These are phyloP conservation scores for Axea sp. DNA, from an alignment of 2,888 invertebrate genomes.

Conservation along the genomic window DNA sequence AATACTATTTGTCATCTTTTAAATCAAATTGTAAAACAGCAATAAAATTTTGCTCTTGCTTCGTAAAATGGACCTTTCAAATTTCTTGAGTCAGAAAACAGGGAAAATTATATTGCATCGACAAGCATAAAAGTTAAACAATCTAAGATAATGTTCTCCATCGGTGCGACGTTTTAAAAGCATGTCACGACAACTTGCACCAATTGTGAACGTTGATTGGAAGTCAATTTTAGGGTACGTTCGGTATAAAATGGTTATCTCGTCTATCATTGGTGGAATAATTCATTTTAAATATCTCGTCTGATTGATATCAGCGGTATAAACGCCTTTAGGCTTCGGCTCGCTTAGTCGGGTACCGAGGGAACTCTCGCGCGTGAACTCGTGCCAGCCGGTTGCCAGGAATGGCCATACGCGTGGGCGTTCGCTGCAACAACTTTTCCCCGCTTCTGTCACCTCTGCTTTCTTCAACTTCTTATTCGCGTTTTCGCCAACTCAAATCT, in stretches of 20 bases:
- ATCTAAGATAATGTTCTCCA: too few species aligned
- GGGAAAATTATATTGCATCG: too few species aligned
- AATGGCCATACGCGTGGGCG: conserved; percentile 53
- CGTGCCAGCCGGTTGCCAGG: conserved; percentile 35
- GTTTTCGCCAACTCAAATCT: conserved; percentile 4
- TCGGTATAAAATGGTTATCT: too few species aligned
- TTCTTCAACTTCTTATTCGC: conserved; percentile 25
- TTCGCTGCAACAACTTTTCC: conserved; percentile 42
- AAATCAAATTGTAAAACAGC: too few species aligned
- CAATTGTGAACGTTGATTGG: conserved; percentile 4
- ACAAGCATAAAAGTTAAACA: too few species aligned
- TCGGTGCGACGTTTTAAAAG: too few species aligned
- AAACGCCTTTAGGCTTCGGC: conserved; percentile 9
- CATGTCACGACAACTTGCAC: background rate
- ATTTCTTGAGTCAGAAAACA: too few species aligned
- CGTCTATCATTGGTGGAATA: conserved; percentile 33
- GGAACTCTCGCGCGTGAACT: conserved; percentile 40
- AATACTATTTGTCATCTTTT: too few species aligned
- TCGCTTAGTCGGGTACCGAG: conserved; percentile 1
- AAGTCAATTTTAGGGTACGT: too few species aligned
- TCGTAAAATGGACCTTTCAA: too few species aligned
- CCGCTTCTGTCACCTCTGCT: conserved; percentile 44
- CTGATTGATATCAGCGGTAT: conserved; percentile 64
- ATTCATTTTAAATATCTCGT: conserved; percentile 63
- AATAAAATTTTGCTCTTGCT: too few species aligned